Conservation (phyloP, 2,113 vertebrate species). For the Cryptomyrus ogoouensis region DNA sequence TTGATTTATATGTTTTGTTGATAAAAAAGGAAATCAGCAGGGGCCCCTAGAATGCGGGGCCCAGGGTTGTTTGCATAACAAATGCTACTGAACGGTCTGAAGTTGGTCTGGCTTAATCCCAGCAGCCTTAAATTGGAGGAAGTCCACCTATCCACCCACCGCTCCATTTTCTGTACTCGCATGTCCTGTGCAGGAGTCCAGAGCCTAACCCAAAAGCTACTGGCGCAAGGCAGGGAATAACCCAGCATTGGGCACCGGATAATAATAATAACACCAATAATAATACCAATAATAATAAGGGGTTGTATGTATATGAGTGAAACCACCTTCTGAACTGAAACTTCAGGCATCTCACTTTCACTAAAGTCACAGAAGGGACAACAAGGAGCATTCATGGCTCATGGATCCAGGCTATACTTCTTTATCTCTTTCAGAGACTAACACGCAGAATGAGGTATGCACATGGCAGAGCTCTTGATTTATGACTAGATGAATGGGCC, state of each 20-base stretch:
- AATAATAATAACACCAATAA: background rate
- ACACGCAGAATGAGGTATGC: background rate
- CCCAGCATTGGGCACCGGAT: background rate
- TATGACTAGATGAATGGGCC: background rate
- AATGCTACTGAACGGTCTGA: background rate
- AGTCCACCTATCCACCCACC: background rate
- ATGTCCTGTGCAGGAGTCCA: background rate
- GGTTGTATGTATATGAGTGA: background rate
- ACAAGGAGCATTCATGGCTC: background rate
- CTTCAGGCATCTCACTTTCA: background rate
- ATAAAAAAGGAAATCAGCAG: background rate
- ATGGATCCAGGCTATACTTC: background rate
- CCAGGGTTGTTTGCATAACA: background rate
- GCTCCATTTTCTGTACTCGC: background rate
- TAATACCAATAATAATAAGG: background rate
- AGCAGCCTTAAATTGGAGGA: background rate
- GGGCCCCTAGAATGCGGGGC: background rate
- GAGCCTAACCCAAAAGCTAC: background rate
- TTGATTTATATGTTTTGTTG: background rate
- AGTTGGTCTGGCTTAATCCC: background rate
- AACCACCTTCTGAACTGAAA: background rate
- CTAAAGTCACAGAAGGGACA: background rate
- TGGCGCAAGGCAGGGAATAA: background rate
- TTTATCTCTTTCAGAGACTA: background rate
- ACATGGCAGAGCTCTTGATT: background rate